Evolutionary conservation across 2,113 vertebrate genomes (phyloP).

Genomic region (Mustelus asterias): DNA sequence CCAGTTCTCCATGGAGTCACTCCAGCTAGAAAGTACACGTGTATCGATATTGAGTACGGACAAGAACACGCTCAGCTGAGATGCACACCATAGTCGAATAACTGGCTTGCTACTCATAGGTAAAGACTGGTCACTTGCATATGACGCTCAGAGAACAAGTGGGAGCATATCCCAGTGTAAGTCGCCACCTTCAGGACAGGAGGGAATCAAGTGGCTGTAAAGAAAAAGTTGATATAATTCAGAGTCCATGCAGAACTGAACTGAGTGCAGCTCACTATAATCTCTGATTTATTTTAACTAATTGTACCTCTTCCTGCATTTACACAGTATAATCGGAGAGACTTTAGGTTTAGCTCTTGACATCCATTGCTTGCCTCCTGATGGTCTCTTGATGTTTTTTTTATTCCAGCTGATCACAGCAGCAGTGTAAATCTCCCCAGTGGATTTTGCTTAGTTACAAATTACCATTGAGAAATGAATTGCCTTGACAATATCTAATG

Average conservation of each 20-base stretch:
- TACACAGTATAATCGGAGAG: constrained; percentile 31
- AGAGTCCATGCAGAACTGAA: not conserved
- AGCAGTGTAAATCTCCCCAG: constrained; percentile 32
- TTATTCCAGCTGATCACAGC: not conserved
- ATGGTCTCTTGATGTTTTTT: constrained; percentile 10
- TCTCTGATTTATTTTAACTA: constrained; percentile 17
- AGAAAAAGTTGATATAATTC: not conserved
- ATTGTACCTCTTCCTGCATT: not conserved
- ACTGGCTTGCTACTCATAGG: not conserved
- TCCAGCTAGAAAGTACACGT: not conserved
- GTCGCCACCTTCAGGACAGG: not conserved
- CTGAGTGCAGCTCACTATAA: not conserved
- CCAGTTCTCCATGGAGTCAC: not conserved
- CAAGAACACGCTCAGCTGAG: not conserved
- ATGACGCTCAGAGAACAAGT: not conserved
- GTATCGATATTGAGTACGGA: not conserved
- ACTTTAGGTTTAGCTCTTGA: constrained; percentile 14
- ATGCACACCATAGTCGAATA: not conserved
- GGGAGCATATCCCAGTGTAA: not conserved
- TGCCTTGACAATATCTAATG: constrained; percentile 78
- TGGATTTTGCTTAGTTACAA: constrained; percentile 53
- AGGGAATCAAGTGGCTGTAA: not conserved
- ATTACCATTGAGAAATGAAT: constrained; percentile 77
- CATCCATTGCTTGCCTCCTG: constrained; percentile 25
- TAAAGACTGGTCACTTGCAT: not conserved